Evolutionary conservation across 2,113 vertebrate genomes (phyloP).

Genomic region (Corydoras sp.): DNA sequence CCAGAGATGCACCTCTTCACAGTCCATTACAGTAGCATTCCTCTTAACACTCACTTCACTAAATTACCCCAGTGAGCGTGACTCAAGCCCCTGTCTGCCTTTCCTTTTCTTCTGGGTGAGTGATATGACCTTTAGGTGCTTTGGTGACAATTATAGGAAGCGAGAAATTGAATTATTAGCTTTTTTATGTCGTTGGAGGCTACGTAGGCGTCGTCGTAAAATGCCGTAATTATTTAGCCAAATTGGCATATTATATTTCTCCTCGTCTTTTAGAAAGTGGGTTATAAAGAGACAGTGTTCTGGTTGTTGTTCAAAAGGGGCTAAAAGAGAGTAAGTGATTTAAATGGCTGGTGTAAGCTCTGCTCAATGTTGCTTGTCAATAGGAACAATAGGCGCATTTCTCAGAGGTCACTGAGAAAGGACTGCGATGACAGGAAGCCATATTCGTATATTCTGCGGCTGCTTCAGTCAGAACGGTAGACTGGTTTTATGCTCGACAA

Average conservation of each 20-base stretch:
- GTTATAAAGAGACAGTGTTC: constrained; percentile 36
- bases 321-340: constrained; percentile 50
- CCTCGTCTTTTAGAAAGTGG: constrained; percentile 52
- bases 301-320: constrained; percentile 49
- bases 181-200: constrained; percentile 58
- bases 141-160: constrained; percentile 72
- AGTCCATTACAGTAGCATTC: constrained; percentile 55
- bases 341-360: constrained; percentile 52
- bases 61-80: constrained; percentile 66
- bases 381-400: constrained; percentile 51
- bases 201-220: constrained; percentile 68
- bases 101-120: constrained; percentile 60
- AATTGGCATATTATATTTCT: constrained; percentile 73
- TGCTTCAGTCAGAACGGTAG: too few species aligned
- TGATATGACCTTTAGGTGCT: constrained; percentile 76
- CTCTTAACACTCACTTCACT: constrained; percentile 64
- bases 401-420: too few species aligned
- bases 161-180: constrained; percentile 75
- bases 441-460: too few species aligned
- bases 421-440: too few species aligned
- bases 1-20: constrained; percentile 41
- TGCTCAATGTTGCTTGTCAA: constrained; percentile 60
- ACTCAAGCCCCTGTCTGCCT: constrained; percentile 55
- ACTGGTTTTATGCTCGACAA: too few species aligned
- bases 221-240: constrained; percentile 75